A percentile compares a stretch with the other conserved stretches of the same genome.
Conservation (phyloP, 2,888 invertebrate species). For the Lathronympha strigana region DNA sequence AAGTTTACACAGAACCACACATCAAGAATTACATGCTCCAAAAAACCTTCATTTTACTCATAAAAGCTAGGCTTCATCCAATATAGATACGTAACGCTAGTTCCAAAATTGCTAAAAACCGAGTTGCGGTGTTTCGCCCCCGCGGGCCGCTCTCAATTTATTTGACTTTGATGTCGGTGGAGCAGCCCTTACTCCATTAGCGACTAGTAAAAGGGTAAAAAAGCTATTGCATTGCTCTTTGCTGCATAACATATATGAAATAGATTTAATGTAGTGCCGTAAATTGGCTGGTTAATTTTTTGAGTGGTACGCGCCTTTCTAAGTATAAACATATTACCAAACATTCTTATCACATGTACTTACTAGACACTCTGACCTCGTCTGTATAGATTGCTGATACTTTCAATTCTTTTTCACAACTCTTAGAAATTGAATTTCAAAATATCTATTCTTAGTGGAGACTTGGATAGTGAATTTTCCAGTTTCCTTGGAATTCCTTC, state of each 20-base stretch:
- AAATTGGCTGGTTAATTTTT: not conserved
- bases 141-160: conserved; percentile 22
- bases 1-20: too few relatives aligned
- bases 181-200: conserved; percentile 29
- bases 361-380: too few relatives aligned
- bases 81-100: conserved; percentile 1
- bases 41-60: not conserved
- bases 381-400: too few relatives aligned
- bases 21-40: too few relatives aligned
- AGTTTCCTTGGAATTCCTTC: too few relatives aligned
- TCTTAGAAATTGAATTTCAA: too few relatives aligned
- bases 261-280: not conserved
- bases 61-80: not conserved
- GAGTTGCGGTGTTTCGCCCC: conserved; percentile 1
- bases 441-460: too few relatives aligned
- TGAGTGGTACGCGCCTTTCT: too few relatives aligned
- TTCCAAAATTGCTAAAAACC: conserved; percentile 6
- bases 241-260: conserved; percentile 7
- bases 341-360: too few relatives aligned
- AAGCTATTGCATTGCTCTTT: conserved; percentile 9
- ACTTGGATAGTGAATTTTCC: too few relatives aligned
- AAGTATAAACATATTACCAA: too few relatives aligned
- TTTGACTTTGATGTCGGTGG: conserved; percentile 27
- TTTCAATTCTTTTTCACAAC: too few relatives aligned
- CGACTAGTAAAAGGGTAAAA: conserved; percentile 20